phyloP scores from a whole-genome alignment of 2,888 invertebrate species.

The Leptogaster cylindrica region DNA sequence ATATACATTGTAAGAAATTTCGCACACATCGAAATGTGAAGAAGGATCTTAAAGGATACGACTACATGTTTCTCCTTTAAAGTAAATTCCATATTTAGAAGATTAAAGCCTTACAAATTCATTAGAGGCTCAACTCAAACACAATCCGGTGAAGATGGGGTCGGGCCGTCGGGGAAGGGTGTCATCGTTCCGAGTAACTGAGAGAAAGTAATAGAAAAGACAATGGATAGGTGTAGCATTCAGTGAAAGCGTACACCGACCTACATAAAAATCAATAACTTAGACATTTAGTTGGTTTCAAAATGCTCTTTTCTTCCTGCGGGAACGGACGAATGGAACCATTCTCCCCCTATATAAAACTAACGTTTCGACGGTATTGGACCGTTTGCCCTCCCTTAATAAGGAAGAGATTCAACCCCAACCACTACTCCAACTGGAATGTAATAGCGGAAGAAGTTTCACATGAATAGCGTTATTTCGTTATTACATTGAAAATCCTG shows the following conservation, averaged over 20 bases:
- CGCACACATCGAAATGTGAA: not conserved
- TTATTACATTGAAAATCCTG: slow-evolving; percentile 43
- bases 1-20: not conserved
- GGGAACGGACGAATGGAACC: not conserved
- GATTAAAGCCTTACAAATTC: slow-evolving; percentile 34
- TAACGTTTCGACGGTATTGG: not conserved
- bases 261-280: slow-evolving; percentile 46
- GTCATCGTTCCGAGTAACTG: too few species aligned
- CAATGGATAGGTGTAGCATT: not conserved
- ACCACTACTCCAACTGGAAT: slow-evolving; percentile 1
- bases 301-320: not conserved
- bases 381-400: slow-evolving; percentile 2
- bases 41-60: slow-evolving; percentile 15
- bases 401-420: slow-evolving; percentile 1
- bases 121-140: slow-evolving; percentile 13
- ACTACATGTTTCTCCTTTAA: not conserved
- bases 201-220: slow-evolving; percentile 1
- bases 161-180: too few species aligned
- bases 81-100: slow-evolving; percentile 24
- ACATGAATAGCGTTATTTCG: slow-evolving; percentile 44
- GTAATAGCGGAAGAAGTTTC: slow-evolving; percentile 30
- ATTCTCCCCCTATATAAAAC: slow-evolving; percentile 2
- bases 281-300: slow-evolving; percentile 36
- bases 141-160: not conserved
- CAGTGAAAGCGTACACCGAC: slow-evolving; percentile 13